Evolutionary conservation across 2,888 invertebrate species (phyloP), one percentile per base, ranked within the genome.

Genomic region (Epiblema foenella): DNA sequence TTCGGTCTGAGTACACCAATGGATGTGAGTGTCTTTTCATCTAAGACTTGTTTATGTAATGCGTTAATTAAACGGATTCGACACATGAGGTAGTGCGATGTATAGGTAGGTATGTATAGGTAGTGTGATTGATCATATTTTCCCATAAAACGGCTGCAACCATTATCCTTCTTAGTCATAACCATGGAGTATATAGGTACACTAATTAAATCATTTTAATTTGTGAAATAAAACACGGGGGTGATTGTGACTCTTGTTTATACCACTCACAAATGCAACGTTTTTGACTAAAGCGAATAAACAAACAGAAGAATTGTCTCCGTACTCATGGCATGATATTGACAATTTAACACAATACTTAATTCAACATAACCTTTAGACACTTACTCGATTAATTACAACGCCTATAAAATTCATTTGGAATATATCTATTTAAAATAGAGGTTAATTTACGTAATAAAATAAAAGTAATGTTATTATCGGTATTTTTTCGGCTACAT

Each of bases 231-330:
- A 90, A 89, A 89, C 83, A 77, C 79, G 72, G 20, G 74, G 77
- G 74, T 85, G 82, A 86, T 90, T 91, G 91, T 91, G 90, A 91
- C 91, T 91, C 89, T 86, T 90, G 89, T 91, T 92, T 90, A 92
- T 88, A 91, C 90, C 90, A 90, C 89, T 89, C 91, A 91, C 91
- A 90, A 90, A 89, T 91, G 90, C 90, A 90, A 87, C 87, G 81
- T 71, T 85, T 82, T 89, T 89, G 85, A 89, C 85, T 87, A 83
- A 92, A 93, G 92, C 92, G 83, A 89, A 87, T 83, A 88, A 90
- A 86, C 85, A 88, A 89, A 88, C 84, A 83, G 77, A 78, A 75
- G 83, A 81, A 85, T 82, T 86, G 85, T 90, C 88, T 87, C 84
- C 85, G 82, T 82, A 87, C 85, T 86, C 89, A 93, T 92, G 92